Evolutionary conservation across 2,797 vertebrate species (phyloP).

Genomic region (Peromyscus melanophrys): DNA sequence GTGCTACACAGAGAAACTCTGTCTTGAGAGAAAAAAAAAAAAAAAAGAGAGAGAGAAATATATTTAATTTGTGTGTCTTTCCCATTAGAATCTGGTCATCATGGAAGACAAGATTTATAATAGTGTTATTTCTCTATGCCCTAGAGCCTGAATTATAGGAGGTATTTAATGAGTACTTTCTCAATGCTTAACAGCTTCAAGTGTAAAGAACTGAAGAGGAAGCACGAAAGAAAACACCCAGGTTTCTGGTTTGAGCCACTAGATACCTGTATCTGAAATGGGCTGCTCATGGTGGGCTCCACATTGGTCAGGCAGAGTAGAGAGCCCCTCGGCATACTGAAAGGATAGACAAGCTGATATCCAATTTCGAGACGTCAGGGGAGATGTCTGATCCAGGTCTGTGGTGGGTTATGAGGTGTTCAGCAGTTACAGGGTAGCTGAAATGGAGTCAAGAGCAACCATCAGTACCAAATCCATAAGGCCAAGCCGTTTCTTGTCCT

Average conservation of each 20-base stretch:
- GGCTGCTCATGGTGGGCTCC: background rate
- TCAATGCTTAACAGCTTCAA: background rate
- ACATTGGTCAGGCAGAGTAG: background rate
- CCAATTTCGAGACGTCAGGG: background rate
- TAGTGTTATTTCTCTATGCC: slow-evolving; percentile 6
- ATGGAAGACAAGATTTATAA: background rate
- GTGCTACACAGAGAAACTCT: background rate
- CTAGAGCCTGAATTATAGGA: background rate
- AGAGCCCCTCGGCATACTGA: background rate
- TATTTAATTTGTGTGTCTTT: background rate
- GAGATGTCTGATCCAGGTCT: background rate
- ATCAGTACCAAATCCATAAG: no score
- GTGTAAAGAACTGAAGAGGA: slow-evolving; percentile 6
- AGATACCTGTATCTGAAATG: background rate
- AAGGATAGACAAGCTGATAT: background rate
- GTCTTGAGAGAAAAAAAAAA: no score
- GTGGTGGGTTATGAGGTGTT: background rate
- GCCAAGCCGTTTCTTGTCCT: background rate
- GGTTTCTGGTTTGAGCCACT: slow-evolving; percentile 30
- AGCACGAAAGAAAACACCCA: background rate
- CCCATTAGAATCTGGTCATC: background rate
- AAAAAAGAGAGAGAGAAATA: background rate
- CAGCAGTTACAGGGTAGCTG: background rate
- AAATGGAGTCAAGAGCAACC: background rate
- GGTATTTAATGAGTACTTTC: slow-evolving; percentile 32